Base-by-base conservation (phyloP, 2,888 invertebrate genomes). In the Cataglyphis altisquamis region DNA sequence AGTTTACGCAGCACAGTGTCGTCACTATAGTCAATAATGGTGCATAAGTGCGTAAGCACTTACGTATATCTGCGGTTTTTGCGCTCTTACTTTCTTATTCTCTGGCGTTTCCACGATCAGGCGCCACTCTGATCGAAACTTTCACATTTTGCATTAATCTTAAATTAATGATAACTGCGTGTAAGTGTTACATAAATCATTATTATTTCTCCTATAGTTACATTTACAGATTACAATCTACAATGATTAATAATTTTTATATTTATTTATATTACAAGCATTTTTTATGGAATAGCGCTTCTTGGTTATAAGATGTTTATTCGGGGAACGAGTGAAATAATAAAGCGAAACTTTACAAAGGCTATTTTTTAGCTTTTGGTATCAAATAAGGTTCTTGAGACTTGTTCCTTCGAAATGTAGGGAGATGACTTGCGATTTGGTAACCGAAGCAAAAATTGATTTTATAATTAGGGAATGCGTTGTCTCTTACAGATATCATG, bases 131-230 rank as follows among this genome's bases (percentile, higher is more conserved):
- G 86, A 87, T 86, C 86, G 86, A 78, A 77, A 93, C 93, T 93
- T 93, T 93, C 93, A 93, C 93, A 91, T 93, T 92, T 92, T 90
- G 85, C 89, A 90, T 92, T 93, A 92, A 93, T 92, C 92, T 92
- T 88, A 88, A 90, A 91, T 92, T 91, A 91, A 90, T 89, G 90
- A 92, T 91, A 88, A 89, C 84, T n/a, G 52, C 2, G 3, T 87
- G 52, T 64, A 39, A 39, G 60, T 41, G 64, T 89, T 89, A 84
- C 81, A 63, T 84, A 88, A 88, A 74, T 74, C 29, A 55, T 15
- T 63, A 64, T 73, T 55, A 63, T 55, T 81, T 81, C 63, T 63
- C 55, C 25, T 21, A n/a, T 9, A 29, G 6, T 48, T 45, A 25
- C 45, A 70, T 25, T 18, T 45, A 41, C 21, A 10, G 21, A 62